phyloP scores from a whole-genome alignment of 2,113 vertebrate genomes.

The human (Homo sapiens) region DNA sequence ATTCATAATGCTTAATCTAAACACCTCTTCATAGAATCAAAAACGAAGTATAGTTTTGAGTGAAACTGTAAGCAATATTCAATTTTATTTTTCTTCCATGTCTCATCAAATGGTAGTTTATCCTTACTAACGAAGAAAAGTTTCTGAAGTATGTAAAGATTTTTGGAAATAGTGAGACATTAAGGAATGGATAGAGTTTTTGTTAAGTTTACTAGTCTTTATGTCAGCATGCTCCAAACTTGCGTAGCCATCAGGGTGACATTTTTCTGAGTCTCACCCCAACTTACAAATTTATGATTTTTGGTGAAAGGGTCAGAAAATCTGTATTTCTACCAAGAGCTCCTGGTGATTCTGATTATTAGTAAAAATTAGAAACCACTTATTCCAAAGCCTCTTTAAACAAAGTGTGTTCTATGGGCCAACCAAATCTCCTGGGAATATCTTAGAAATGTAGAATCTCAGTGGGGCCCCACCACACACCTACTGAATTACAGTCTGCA shows the following conservation, averaged over 20 bases:
- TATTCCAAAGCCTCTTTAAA: neutral
- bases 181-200: neutral
- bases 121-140: neutral
- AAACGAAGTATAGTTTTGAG: neutral
- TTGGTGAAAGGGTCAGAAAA: neutral
- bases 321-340: neutral
- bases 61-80: neutral
- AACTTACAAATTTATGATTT: neutral
- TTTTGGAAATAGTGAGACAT: neutral
- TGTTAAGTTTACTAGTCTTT: neutral
- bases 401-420: neutral
- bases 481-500: neutral
- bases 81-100: neutral
- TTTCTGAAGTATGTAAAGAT: neutral
- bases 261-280: neutral
- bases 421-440: neutral
- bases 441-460: neutral
- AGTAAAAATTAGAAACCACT: neutral
- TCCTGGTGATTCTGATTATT: neutral
- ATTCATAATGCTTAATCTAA: neutral
- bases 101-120: neutral
- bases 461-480: too few relatives aligned
- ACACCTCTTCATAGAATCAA: neutral
- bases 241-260: neutral
- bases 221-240: neutral